Conservation (phyloP, 2,797 vertebrate species). For the Enteromius thamalakanensis region DNA sequence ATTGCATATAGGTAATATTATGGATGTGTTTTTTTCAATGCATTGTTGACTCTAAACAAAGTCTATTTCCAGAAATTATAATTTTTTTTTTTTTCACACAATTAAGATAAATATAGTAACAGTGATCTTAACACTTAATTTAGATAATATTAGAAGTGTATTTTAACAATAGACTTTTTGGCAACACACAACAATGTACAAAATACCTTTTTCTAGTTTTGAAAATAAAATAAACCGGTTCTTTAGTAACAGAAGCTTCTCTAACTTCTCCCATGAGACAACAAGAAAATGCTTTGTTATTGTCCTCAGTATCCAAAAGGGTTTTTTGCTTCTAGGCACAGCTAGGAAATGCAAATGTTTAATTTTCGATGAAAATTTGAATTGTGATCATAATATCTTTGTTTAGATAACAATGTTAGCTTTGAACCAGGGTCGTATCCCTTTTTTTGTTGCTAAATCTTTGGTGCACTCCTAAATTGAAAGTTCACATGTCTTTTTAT, state of each 20-base stretch:
- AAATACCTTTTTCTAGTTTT: not conserved
- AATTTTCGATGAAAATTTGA: not conserved
- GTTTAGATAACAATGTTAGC: not conserved
- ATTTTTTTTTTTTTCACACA: not conserved
- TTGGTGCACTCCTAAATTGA: not conserved
- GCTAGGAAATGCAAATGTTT: conserved; percentile 1
- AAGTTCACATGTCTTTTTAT: not conserved
- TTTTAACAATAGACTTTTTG: not conserved
- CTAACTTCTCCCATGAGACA: not conserved
- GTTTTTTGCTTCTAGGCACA: not conserved
- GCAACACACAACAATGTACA: not conserved
- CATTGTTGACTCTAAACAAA: not conserved
- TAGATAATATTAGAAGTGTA: not conserved
- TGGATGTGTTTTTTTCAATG: not conserved
- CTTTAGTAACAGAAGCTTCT: not conserved
- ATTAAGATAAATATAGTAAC: not conserved
- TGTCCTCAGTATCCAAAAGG: not conserved
- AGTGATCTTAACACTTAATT: not conserved
- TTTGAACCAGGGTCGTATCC: not conserved
- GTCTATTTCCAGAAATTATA: not conserved
- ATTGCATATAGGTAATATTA: not conserved
- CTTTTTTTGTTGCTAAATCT: not conserved
- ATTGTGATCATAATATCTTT: not conserved
- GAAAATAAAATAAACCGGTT: not conserved
- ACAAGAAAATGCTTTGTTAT: not conserved